These are phyloP conservation scores for Sarcoramphus papa DNA, from an alignment of 2,797 vertebrate species.

Conservation along the genomic window DNA sequence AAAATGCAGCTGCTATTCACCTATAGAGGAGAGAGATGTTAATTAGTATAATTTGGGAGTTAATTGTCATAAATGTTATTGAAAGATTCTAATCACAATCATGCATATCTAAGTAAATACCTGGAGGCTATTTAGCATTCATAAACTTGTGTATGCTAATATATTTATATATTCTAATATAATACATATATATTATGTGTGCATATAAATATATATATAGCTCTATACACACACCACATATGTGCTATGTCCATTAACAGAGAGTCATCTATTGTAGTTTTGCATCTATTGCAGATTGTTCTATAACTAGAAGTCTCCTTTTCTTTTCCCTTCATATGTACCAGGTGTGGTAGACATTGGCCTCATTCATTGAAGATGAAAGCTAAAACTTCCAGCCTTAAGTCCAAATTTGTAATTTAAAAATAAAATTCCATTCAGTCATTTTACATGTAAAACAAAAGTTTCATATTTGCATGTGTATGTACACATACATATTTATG, in stretches of 20 bases:
- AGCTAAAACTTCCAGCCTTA: not conserved
- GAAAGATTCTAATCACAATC: constrained; percentile 19
- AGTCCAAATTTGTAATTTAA: not conserved
- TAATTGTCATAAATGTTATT: constrained; percentile 26
- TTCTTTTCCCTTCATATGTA: not conserved
- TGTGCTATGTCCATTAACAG: not conserved
- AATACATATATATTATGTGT: not conserved
- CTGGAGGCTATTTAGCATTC: not conserved
- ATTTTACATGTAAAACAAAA: not conserved
- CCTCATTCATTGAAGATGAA: not conserved
- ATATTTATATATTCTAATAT: constrained; percentile 2
- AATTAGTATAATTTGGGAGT: constrained; percentile 56
- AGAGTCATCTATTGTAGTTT: not conserved
- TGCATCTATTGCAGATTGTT: not conserved
- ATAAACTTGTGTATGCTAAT: not conserved
- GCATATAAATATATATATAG: not conserved
- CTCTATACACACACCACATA: not conserved
- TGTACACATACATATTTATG: not conserved
- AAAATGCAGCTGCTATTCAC: constrained; percentile 35
- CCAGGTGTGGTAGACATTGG: not conserved
- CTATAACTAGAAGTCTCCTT: not conserved
- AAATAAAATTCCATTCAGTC: constrained; percentile 2
- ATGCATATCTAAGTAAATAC: constrained; percentile 1
- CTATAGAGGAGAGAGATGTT: constrained; percentile 41
- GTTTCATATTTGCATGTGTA: not conserved